Base-by-base conservation (phyloP, 2,888 invertebrate genomes). In the Hecatera dysodea region DNA sequence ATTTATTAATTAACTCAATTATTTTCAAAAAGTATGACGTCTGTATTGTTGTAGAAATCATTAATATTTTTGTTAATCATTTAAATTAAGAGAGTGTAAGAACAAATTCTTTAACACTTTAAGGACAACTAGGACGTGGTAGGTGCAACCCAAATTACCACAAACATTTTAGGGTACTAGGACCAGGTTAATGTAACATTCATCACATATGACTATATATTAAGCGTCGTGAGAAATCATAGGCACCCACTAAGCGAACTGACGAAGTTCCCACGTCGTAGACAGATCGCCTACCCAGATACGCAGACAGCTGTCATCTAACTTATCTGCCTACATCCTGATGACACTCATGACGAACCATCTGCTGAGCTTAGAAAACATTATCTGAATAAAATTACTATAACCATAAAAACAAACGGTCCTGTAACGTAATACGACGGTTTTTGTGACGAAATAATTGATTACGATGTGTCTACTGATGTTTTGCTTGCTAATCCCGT, bases 391-490 rank as follows among this genome's bases (percentile, higher is more conserved):
- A 73, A 66, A 72, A 52, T 57, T 33, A 78, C 55, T n/a, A 65
- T 46, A 39, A 64, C 50, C 78, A 78, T 65, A 72, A 72, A 79
- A 72, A 2, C 9, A 65, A 66, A 72, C 73, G 63, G 56, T 36
- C n/a, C 11, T 50, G 72, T 56, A 72, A 78, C 44, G 22, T 64
- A 60, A 75, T 56, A 44, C 50, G 12, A 56, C 3, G 44, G 15
- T 57, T 61, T 74, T 52, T 52, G n/a, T 59, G 42, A 56, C 39
- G n/a, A 50, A 53, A 62, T 72, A 73, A 62, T 57, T 72, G 27
- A 66, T 65, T 61, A 46, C 27, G 53, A 63, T 59, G 22, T 50
- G 44, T 22, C 7, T 17, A 50, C 39, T 39, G 24, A 53, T 68
- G 48, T 46, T 53, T 55, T 50, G 11, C n/a, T 44, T 50, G 50